Evolutionary conservation across 2,888 invertebrate species (phyloP).

Genomic region (Orthosia cruda): DNA sequence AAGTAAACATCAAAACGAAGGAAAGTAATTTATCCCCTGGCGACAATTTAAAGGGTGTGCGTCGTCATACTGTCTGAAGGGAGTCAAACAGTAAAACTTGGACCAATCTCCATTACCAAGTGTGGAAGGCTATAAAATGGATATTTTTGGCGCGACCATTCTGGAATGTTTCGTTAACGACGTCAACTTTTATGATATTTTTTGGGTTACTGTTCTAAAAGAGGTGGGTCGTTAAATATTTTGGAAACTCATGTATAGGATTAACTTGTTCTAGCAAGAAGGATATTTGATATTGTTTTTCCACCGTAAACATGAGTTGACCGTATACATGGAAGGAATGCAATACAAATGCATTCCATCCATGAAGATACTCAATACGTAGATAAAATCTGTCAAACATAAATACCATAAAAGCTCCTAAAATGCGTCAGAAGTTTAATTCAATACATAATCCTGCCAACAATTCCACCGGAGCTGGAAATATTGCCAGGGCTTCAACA

Average conservation of each 20-base stretch:
- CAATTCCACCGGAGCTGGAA: slow-evolving; percentile 52
- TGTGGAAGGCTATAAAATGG: slow-evolving; percentile 49
- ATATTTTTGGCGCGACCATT: slow-evolving; percentile 58
- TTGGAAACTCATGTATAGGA: background rate
- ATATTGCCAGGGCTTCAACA: slow-evolving; percentile 52
- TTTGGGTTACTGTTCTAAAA: slow-evolving; percentile 33
- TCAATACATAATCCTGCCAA: slow-evolving; percentile 49
- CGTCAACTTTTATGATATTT: slow-evolving; percentile 37
- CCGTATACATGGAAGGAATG: background rate
- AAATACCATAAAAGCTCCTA: slow-evolving; percentile 14
- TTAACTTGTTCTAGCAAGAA: background rate
- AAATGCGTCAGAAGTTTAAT: slow-evolving; percentile 27
- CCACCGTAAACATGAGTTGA: background rate
- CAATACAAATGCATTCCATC: background rate
- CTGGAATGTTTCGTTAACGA: slow-evolving; percentile 54
- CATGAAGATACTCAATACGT: slow-evolving; percentile 14
- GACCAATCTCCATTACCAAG: slow-evolving; percentile 30
- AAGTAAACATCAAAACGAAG: background rate
- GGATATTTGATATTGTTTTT: background rate
- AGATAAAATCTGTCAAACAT: background rate
- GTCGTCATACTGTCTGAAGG: slow-evolving; percentile 57
- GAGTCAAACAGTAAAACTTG: slow-evolving; percentile 38
- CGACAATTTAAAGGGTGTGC: slow-evolving; percentile 18
- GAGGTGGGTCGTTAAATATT: slow-evolving; percentile 14
- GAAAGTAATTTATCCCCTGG: background rate